Percentiles rank a stretch among this genome's conserved stretches.
phyloP scores from a whole-genome alignment of 1,140 invertebrate genomes.

The Drosophila punjabiensis region DNA sequence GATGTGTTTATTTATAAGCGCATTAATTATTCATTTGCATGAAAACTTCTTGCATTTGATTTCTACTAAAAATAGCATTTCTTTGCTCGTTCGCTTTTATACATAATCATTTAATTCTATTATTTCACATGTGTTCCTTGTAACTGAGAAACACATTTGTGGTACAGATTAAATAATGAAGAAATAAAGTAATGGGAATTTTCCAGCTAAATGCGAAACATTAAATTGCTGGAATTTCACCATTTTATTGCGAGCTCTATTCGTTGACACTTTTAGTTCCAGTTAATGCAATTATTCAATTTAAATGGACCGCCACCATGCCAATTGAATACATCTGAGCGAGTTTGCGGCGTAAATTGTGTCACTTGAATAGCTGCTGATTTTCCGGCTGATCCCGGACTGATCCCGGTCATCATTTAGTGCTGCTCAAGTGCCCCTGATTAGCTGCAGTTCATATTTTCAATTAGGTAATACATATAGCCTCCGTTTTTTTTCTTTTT shows the following conservation, averaged over 20 bases:
- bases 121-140: too few relatives aligned
- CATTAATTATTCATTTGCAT: not conserved
- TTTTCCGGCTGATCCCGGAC: constrained; percentile 22
- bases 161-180: not conserved
- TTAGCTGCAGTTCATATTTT: constrained; percentile 49
- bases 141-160: not conserved
- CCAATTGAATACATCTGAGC: constrained; percentile 50
- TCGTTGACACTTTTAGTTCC: constrained; percentile 17
- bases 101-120: not conserved
- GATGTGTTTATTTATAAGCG: not conserved
- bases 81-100: not conserved
- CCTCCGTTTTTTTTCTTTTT: constrained; percentile 18
- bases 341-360: constrained; percentile 51
- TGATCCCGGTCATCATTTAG: constrained; percentile 14
- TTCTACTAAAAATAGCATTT: not conserved
- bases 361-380: constrained; percentile 29
- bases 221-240: constrained; percentile 14
- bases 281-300: constrained; percentile 56
- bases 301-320: not conserved
- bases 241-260: constrained; percentile 10
- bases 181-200: constrained; percentile 7
- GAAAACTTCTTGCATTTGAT: not conserved
- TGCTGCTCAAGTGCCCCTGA: constrained; percentile 31
- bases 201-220: constrained; percentile 4
- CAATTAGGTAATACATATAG: constrained; percentile 68